Conservation (phyloP, 2,888 invertebrate species). For the Archaeoteleia sp. region DNA sequence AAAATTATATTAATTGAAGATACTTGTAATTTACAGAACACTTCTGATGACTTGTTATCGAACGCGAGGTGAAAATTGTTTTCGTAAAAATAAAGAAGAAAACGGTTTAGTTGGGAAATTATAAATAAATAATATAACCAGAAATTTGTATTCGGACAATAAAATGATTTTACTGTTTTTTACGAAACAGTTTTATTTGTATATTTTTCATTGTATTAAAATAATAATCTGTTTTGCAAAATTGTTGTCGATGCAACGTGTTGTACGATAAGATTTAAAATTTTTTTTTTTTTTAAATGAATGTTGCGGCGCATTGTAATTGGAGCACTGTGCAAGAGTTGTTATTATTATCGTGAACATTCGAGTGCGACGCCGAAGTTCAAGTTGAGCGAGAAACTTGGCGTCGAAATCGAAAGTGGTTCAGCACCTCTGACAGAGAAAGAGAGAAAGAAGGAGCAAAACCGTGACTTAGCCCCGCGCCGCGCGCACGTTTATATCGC, state of each 20-base stretch:
- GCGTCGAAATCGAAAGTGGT: conserved; percentile 49
- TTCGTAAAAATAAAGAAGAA: no score
- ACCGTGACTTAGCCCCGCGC: conserved; percentile 25
- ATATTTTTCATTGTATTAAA: not conserved
- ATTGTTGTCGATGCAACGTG: no score
- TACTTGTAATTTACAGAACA: no score
- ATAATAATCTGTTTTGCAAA: not conserved
- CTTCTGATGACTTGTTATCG: no score
- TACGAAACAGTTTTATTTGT: not conserved
- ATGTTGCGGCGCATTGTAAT: conserved; percentile 24
- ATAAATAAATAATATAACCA: no score
- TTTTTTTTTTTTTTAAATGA: no score
- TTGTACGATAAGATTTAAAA: no score
- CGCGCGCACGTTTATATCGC: conserved; percentile 16
- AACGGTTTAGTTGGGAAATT: no score
- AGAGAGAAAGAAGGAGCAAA: conserved; percentile 12
- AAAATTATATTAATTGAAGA: no score
- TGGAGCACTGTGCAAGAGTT: conserved; percentile 43
- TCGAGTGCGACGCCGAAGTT: conserved; percentile 43
- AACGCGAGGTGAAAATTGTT: no score
- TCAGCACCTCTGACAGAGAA: conserved; percentile 19
- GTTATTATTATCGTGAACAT: conserved; percentile 43
- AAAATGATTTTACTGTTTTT: not conserved
- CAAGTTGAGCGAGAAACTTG: conserved; percentile 45
- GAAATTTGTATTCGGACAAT: no score